Evolutionary conservation across 2,888 invertebrate species (phyloP).

Genomic region (Athetis lepigone): DNA sequence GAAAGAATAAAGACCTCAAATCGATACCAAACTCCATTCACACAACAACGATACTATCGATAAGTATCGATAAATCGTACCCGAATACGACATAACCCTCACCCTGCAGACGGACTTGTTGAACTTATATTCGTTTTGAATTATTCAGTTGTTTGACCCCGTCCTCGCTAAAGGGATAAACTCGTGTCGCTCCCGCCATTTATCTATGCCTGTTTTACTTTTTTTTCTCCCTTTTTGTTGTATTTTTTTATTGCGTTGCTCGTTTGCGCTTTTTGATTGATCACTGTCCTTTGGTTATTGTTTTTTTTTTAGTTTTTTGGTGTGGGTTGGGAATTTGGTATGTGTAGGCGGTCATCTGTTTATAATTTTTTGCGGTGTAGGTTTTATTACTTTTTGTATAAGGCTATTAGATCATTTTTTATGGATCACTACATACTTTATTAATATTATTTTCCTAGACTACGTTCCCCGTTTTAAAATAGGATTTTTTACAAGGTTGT

Average conservation of each 20-base stretch:
- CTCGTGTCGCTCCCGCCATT: conserved; percentile 42
- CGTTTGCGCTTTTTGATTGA: conserved; percentile 30
- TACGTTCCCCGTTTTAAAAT: too few species aligned
- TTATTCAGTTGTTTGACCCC: conserved; percentile 64
- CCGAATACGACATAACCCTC: conserved; percentile 33
- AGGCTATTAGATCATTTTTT: neutral
- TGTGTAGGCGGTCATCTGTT: conserved; percentile 13
- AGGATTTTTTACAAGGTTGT: too few species aligned
- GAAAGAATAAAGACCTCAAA: neutral
- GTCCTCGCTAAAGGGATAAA: conserved; percentile 49
- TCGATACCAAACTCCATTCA: conserved; percentile 1
- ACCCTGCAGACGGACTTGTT: conserved; percentile 62
- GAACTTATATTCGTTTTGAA: conserved; percentile 60
- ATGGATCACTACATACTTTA: too few species aligned
- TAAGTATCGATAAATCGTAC: conserved; percentile 24
- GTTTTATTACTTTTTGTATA: conserved; percentile 3
- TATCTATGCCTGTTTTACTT: conserved; percentile 44
- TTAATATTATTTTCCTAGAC: too few species aligned
- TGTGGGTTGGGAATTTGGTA: too few species aligned
- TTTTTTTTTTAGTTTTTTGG: conserved; percentile 5
- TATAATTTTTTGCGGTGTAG: neutral
- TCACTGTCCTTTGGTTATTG: conserved; percentile 35
- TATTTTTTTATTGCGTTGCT: conserved; percentile 22
- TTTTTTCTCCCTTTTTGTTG: conserved; percentile 1
- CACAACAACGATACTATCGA: conserved; percentile 23